Evolutionary conservation across 2,888 invertebrate genomes (phyloP), one percentile per base, ranked within the genome.

Genomic region (Leptopterna dolabrata): DNA sequence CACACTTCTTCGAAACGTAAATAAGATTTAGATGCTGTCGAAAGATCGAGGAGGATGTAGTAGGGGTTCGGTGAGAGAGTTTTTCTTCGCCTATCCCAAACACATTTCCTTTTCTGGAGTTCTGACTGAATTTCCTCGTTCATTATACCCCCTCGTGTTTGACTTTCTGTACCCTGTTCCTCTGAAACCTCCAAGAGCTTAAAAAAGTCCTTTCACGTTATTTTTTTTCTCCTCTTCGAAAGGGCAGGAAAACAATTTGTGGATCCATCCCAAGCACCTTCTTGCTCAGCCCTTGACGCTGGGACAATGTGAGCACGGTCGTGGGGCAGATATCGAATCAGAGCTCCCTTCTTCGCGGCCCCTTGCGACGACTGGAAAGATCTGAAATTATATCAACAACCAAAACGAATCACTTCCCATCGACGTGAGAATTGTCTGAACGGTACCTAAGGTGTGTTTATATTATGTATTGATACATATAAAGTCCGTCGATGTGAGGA

Each of bases 201-300:
- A 29, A 73, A 41, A 73, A 73, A 73, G n/a, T n/a, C 78, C 43
- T 73, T 73, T 41, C 13, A 30, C 73, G 3, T 43, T 3, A 43
- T 78, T 78, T 78, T 43, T 78, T 43, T 78, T 43, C 78, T 43
- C 45, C 19, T 19, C 1, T 7, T 63, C 29, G 30, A 30, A 51
- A 47, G 51, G 47, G 30, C 81, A 81, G 81, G 81, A 81, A n/a
- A 81, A 81, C 81, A 81, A 81, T 81, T 81, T 81, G 81, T 24
- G 73, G 30, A 73, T 29, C 14, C 30, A 29, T 73, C 36, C 73
- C 73, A n/a, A 36, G 13, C 73, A 14, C 73, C 16, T 73, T 24
- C 1, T 27, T 27, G 45, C n/a, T n/a, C n/a, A 29, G 27, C 45
- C 81, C 27, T 51, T 14, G 30, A 27, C 11, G 7, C 7, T n/a